phyloP scores from a whole-genome alignment of 1,140 invertebrate genomes.

The Neoseiulus cucumeris region DNA sequence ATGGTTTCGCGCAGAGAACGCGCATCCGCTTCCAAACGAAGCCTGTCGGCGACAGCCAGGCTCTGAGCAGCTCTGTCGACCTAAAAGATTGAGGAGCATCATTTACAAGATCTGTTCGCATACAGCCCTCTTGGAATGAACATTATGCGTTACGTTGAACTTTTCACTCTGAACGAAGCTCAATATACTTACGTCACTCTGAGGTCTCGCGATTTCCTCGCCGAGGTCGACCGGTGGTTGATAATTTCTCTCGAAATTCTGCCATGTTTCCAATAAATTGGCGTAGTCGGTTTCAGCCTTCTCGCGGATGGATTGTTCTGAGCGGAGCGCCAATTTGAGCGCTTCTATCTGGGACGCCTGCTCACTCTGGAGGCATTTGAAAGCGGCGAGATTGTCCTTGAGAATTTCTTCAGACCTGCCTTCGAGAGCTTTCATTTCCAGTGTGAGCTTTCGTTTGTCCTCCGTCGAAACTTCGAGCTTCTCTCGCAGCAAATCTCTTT shows the following conservation, averaged over 20 bases:
- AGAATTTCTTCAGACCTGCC: too few species aligned
- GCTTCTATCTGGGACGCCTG: neutral
- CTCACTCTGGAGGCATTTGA: neutral
- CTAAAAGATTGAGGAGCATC: neutral
- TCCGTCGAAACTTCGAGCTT: too few species aligned
- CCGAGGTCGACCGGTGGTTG: neutral
- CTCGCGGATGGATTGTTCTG: neutral
- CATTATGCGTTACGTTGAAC: neutral
- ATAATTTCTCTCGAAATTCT: neutral
- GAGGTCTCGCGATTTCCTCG: neutral
- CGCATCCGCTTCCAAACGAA: neutral
- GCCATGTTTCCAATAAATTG: neutral
- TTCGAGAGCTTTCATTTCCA: too few species aligned
- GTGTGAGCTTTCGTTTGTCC: too few species aligned
- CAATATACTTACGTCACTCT: neutral
- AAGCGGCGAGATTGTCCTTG: neutral
- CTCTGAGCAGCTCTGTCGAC: neutral
- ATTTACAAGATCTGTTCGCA: neutral
- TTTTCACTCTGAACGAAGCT: neutral
- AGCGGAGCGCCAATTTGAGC: neutral
- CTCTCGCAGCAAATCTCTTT: too few species aligned
- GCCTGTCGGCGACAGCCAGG: neutral
- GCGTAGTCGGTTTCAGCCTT: neutral
- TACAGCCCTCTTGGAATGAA: neutral
- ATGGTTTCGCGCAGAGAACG: neutral